A percentile compares a stretch with the other conserved stretches of the same genome.
Conservation (phyloP, 2,797 vertebrate genomes). For the Smutsia temminckii region DNA sequence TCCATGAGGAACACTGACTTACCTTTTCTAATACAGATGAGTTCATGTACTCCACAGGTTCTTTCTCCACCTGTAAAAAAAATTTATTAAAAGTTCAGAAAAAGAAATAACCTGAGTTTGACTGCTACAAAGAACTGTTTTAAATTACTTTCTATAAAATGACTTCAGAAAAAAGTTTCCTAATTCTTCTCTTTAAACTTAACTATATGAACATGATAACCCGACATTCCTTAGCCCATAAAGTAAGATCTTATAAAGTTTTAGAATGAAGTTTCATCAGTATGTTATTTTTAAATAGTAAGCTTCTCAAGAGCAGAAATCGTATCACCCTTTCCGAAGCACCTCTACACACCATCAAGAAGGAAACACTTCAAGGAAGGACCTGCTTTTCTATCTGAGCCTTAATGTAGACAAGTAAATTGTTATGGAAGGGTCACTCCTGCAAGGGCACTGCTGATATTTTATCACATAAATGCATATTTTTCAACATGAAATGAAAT, state of each 20-base stretch:
- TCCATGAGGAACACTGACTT: constrained; percentile 75
- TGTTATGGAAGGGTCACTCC: neutral
- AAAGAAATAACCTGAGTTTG: constrained; percentile 27
- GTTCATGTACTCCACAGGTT: constrained; percentile 97
- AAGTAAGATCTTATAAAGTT: constrained; percentile 18
- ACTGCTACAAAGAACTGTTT: constrained; percentile 27
- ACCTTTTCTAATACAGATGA: constrained; percentile 99
- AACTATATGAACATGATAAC: neutral
- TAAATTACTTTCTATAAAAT: neutral
- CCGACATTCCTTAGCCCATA: neutral
- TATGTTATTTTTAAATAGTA: neutral
- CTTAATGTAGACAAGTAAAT: neutral
- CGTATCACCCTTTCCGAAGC: neutral
- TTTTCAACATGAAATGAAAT: neutral
- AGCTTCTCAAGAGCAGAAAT: neutral
- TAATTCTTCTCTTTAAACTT: constrained; percentile 42
- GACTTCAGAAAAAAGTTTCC: neutral
- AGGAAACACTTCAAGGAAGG: neutral
- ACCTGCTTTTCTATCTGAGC: neutral
- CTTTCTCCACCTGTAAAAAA: constrained; percentile 95
- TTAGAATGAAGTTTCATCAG: neutral
- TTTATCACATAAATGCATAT: neutral
- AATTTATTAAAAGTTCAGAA: constrained; percentile 74
- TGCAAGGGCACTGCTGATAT: neutral
- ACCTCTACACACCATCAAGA: neutral